Percentiles rank a stretch among this genome's conserved stretches.
These are phyloP conservation scores for Intellagama lesueurii DNA, from an alignment of 2,797 vertebrate genomes.

Conservation along the genomic window DNA sequence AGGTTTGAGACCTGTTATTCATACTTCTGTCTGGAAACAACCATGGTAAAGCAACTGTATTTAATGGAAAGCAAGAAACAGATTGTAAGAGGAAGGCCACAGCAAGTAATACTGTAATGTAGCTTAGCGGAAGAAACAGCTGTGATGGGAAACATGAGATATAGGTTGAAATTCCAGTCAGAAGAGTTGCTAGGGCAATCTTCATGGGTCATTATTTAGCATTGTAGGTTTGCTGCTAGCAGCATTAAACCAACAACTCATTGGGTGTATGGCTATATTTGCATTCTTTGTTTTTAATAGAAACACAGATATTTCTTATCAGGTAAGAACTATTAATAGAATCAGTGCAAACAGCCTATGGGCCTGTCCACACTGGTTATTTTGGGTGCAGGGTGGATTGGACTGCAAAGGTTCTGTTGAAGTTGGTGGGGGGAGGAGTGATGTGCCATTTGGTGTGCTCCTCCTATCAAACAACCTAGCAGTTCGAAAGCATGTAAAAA, in stretches of 20 bases:
- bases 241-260: not conserved
- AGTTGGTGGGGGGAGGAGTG: too few species aligned
- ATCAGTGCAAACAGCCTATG: not conserved
- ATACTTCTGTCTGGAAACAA: too few species aligned
- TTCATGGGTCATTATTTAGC: not conserved
- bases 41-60: too few species aligned
- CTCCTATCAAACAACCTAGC: too few species aligned
- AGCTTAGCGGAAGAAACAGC: not conserved
- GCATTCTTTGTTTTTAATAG: not conserved
- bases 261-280: not conserved
- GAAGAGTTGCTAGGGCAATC: not conserved
- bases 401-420: too few species aligned
- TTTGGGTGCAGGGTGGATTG: too few species aligned
- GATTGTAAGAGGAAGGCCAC: not conserved
- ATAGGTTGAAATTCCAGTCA: not conserved
- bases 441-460: too few species aligned
- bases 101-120: not conserved
- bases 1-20: too few species aligned
- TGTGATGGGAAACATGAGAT: not conserved
- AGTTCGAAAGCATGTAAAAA: too few species aligned
- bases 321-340: not conserved
- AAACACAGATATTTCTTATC: not conserved
- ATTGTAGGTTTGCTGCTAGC: not conserved
- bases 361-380: too few species aligned
- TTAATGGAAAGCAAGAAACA: not conserved